A percentile compares a stretch with the other conserved stretches of the same genome.
These are phyloP conservation scores for Chrysomela aeneicollis DNA, from an alignment of 2,888 invertebrate genomes.

Conservation along the genomic window DNA sequence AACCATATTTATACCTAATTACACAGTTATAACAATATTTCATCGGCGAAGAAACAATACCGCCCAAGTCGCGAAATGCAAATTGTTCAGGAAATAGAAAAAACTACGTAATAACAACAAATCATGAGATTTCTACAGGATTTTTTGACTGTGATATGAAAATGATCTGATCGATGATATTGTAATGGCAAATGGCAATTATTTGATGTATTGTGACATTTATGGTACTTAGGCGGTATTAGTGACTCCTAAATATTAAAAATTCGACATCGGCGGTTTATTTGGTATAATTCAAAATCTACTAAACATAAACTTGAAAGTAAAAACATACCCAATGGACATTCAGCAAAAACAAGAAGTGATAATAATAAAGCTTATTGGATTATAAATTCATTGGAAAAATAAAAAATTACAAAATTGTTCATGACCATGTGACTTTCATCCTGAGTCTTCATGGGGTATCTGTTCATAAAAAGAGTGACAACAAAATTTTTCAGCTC, in stretches of 20 bases:
- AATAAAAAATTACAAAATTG: too few species aligned
- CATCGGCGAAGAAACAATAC: slow-evolving; percentile 8
- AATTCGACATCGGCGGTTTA: neutral
- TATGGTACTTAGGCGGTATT: slow-evolving; percentile 5
- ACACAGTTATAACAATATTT: too few species aligned
- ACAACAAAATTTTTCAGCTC: neutral
- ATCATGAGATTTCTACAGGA: neutral
- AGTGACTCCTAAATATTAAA: neutral
- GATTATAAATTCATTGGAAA: too few species aligned
- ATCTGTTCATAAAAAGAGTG: neutral
- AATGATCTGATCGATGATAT: neutral
- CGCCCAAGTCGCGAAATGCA: neutral
- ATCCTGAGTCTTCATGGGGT: neutral
- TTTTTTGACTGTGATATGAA: neutral
- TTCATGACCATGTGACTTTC: too few species aligned
- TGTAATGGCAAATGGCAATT: neutral
- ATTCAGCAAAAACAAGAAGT: neutral
- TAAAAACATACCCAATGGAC: neutral
- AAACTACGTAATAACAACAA: neutral
- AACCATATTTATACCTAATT: too few species aligned
- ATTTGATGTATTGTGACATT: neutral
- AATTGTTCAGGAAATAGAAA: neutral
- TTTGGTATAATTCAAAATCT: neutral
- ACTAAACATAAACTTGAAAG: neutral
- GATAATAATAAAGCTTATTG: too few species aligned